Evolutionary conservation across 37 sponge, comb jelly and placozoan genomes (phyloP).

Genomic region (Eunapius fragilis): DNA sequence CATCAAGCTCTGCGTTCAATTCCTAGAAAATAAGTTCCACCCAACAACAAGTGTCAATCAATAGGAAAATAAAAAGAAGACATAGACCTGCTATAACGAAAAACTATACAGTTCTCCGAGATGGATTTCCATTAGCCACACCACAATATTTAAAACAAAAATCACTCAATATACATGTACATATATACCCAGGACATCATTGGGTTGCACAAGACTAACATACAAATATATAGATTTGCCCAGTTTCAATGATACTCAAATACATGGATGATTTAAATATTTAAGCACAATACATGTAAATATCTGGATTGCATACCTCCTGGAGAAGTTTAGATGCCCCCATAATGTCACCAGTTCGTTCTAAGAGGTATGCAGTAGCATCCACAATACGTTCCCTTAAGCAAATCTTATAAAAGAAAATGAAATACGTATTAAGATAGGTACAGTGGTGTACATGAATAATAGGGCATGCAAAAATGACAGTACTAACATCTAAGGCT

Average conservation of each 20-base stretch:
- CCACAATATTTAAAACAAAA: too few relatives aligned
- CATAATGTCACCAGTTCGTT: conserved; percentile 75
- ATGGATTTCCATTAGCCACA: too few relatives aligned
- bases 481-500: conserved; percentile 64
- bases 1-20: conserved; percentile 1
- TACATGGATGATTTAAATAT: too few relatives aligned
- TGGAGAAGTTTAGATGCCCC: conserved; percentile 80
- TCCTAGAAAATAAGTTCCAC: conserved; percentile 14
- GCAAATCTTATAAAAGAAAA: conserved; percentile 28
- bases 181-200: too few relatives aligned
- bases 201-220: background rate
- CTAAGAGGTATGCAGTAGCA: conserved; percentile 78
- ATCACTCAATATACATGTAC: background rate
- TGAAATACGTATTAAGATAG: background rate
- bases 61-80: too few relatives aligned
- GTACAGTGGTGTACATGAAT: background rate
- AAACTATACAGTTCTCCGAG: too few relatives aligned
- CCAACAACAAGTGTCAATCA: too few relatives aligned
- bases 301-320: too few relatives aligned
- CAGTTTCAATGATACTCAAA: background rate
- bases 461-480: too few relatives aligned
- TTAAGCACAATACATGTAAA: too few relatives aligned
- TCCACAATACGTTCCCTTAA: conserved; percentile 53
- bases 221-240: background rate
- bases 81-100: too few relatives aligned